Evolutionary conservation across 2,888 invertebrate genomes (phyloP), one percentile per base, ranked within the genome.

Genomic region (Zygaena filipendulae): DNA sequence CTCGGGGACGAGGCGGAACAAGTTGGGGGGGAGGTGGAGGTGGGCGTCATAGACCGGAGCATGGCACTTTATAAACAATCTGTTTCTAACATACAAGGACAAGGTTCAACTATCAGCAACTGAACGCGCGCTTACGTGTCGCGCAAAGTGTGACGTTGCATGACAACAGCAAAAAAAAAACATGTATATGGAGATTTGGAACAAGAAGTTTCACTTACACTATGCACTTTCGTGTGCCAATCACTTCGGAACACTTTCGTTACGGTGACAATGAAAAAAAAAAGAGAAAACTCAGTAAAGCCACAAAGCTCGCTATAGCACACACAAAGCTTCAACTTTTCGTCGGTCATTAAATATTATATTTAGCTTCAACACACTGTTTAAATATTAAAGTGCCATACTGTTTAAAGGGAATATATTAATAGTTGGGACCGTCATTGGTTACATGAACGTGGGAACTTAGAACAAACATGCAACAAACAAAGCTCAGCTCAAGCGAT

Each of bases 201-300:
- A 81, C 81, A 81, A 77, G 80, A 81, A 80, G 79, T 80, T 67
- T 75, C 66, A 72, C 69, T 77, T 75, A 74, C 63, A 68, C 66
- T 69, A 68, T 70, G 79, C 79, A 79, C 77, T 79, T 77, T 64
- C 68, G 71, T 79, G 79, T 79, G 77, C 79, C 66, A 70, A 74
- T 79, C 57, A 43, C 59, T n/a, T n/a, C n/a, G n/a, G n/a, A n/a
- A n/a, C n/a, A n/a, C n/a, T n/a, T n/a, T n/a, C n/a, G n/a, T n/a
- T n/a, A n/a, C n/a, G n/a, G n/a, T n/a, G n/a, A n/a, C n/a, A 54
- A 58, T 58, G 56, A 58, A 53, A 50, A 52, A 36, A 61, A 70
- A 70, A 75, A 75, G 70, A 75, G 69, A 75, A 68, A 68, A 70
- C 62, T 71, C 69, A 71, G 71, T 74, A 71, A 68, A 63, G 69